Evolutionary conservation across 2,113 vertebrate species (phyloP), one percentile per base, ranked within the genome.

Genomic region (Paracyprichromis sp.): DNA sequence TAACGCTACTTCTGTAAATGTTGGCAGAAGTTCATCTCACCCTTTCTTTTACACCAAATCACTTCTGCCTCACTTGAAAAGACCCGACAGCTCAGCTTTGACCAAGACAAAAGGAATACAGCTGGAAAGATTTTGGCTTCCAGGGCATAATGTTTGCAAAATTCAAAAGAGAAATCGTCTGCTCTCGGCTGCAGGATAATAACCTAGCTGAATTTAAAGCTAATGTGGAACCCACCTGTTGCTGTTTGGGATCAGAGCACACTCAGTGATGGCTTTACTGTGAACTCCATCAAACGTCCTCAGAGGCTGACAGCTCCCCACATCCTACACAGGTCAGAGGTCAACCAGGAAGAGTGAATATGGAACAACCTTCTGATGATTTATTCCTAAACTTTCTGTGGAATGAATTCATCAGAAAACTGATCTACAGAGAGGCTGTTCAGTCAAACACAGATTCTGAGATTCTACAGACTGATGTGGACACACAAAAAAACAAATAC

Each of bases 201-300:
- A n/a, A 69, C 0, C 10, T 38, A 21, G 34, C 34, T 38, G 17
- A 38, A 38, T 38, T n/a, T 38, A 38, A 8, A 69, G 16, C 19
- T 36, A 69, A 69, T 0, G 66, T 71, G 38, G 38, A 21, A 40
- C 69, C 93, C 88, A 97, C 97, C 97, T 97, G 95, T 90, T 96
- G 87, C 90, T 95, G 89, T 97, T 95, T 13, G 94, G 93, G 21
- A 95, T 95, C 85, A 96, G 9, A 19, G 85, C 94, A 82, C 97
- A 97, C 57, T 97, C 95, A 6, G 88, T 93, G 87, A 97, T 83
- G 16, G 96, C 94, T 45, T 92, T 94, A 0, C 80, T 78, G 10
- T 97, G 96, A 47, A 90, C 14, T 3, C 91, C 86, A 8, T 95
- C 88, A 88, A 96, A 96, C 9, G 95, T 89, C 36, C 81, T 92